Conservation (phyloP, 2,888 invertebrate species). For the Acleris holmiana region DNA sequence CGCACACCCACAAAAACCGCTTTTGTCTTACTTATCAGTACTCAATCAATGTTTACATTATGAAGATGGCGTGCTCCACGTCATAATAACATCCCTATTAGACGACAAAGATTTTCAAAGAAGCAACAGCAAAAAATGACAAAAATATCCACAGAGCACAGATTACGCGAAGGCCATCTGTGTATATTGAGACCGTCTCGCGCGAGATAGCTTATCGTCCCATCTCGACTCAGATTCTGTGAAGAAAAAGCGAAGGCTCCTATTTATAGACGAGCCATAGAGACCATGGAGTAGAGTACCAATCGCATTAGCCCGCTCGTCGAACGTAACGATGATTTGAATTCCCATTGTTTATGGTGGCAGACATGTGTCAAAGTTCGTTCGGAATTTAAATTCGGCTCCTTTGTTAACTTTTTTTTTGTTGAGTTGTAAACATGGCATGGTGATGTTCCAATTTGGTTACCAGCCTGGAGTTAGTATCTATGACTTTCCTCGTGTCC, state of each 20-base stretch:
- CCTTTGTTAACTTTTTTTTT: slow-evolving; percentile 80
- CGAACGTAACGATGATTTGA: slow-evolving; percentile 81
- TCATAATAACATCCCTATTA: slow-evolving; percentile 85
- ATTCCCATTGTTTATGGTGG: slow-evolving; percentile 85
- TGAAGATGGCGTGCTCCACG: slow-evolving; percentile 74
- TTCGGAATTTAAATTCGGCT: slow-evolving; percentile 84
- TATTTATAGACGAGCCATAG: slow-evolving; percentile 80
- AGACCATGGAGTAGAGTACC: slow-evolving; percentile 72
- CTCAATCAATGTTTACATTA: slow-evolving; percentile 82
- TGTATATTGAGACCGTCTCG: slow-evolving; percentile 83
- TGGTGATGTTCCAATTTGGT: slow-evolving; percentile 83
- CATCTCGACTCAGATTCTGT: slow-evolving; percentile 81
- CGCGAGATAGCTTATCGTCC: slow-evolving; percentile 79
- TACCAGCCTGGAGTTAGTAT: slow-evolving; percentile 69
- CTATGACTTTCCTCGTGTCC: slow-evolving; percentile 73
- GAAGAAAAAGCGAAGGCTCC: slow-evolving; percentile 81
- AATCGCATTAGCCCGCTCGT: slow-evolving; percentile 74
- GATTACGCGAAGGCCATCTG: slow-evolving; percentile 82
- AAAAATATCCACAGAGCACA: slow-evolving; percentile 73
- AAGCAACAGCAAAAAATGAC: slow-evolving; percentile 78
- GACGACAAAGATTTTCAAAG: slow-evolving; percentile 79
- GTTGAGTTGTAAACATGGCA: slow-evolving; percentile 82
- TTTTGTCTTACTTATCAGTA: slow-evolving; percentile 79
- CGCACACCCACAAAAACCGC: slow-evolving; percentile 56
- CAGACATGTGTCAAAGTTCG: slow-evolving; percentile 85